Evolutionary conservation across 2,113 vertebrate species (phyloP), one percentile per base, ranked within the genome.

Genomic region (Condylura cristata): DNA sequence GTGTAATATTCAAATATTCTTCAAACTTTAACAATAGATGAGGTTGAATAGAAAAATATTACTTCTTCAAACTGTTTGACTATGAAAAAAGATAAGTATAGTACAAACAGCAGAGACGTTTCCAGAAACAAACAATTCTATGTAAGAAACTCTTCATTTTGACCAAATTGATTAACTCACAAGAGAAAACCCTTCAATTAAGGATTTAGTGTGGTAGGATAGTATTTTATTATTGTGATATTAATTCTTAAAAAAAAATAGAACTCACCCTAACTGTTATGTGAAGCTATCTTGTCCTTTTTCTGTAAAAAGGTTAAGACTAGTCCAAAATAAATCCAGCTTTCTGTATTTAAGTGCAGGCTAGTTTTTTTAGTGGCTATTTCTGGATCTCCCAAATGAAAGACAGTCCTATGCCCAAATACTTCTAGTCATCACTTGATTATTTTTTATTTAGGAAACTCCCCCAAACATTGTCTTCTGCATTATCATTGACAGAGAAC

Each of bases 11-110:
- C 53, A 71, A 79, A 87, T 89, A 48, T 14, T 68, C n/a, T 90
- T 93, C 39, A 66, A 87, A 96, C 53, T 17, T 79, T n/a, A 90
- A 56, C 7, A 71, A 66, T n/a, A 92, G 1, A 34, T 81, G 41
- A 85, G 17, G 8, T 17, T 28, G 66, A 51, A 44, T 91, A 78
- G 12, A 81, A 71, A 75, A 74, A 75, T 86, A 76, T 46, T 81
- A 66, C 12, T 44, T 37, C 13, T 30, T 16, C 46, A 94, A 46
- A 46, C 0, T 44, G 20, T 75, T 90, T 74, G 39, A 83, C 79
- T 41, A 75, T 26, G 9, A 63, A 39, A 1, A 1, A 79, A 39
- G 20, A 84, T 51, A 24, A 76, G 41, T 32, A 81, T 8, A 58
- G 44, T 20, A 85, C 3, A 83, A 66, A 70, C 44, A 53, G 61